A percentile compares a stretch with the other conserved stretches of the same genome.
phyloP scores from a whole-genome alignment of 2,888 invertebrate genomes.

The Rotaria socialis region DNA sequence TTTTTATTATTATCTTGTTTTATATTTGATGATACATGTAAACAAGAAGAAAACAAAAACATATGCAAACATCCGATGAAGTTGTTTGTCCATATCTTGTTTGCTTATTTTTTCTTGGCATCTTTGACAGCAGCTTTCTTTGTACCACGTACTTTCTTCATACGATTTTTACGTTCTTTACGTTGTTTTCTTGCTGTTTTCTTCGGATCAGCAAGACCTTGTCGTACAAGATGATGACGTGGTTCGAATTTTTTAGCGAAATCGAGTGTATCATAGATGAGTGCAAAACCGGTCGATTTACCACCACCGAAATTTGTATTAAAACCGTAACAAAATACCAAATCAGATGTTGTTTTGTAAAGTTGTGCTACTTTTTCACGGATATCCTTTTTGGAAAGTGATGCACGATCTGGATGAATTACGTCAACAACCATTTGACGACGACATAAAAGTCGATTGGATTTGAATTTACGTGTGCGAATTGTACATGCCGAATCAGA shows the following conservation, averaged over 20 bases:
- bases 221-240: conserved; percentile 87
- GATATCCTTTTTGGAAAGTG: conserved; percentile 92
- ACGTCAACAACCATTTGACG: conserved; percentile 99
- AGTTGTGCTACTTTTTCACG: conserved; percentile 92
- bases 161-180: conserved; percentile 98
- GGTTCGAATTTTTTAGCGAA: conserved; percentile 98
- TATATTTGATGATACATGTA: conserved; percentile 16
- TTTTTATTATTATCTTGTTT: conserved; percentile 19
- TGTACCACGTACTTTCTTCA: conserved; percentile 99
- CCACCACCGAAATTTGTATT: conserved; percentile 97
- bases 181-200: conserved; percentile 93
- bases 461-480: conserved; percentile 96
- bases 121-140: conserved; percentile 46
- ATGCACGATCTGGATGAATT: conserved; percentile 87
- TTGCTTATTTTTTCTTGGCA: conserved; percentile 46
- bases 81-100: conserved; percentile 10
- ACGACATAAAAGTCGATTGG: conserved; percentile 92
- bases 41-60: conserved; percentile 23
- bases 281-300: conserved; percentile 91
- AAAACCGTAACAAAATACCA: conserved; percentile 93
- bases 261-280: conserved; percentile 94
- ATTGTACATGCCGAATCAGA: conserved; percentile 73
- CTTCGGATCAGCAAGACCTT: conserved; percentile 80
- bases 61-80: background rate
- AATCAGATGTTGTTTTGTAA: conserved; percentile 95